Percentiles rank a stretch among this genome's conserved stretches.
Conservation (phyloP, 1,140 invertebrate genomes). For the Plectrocnemia conspersa region DNA sequence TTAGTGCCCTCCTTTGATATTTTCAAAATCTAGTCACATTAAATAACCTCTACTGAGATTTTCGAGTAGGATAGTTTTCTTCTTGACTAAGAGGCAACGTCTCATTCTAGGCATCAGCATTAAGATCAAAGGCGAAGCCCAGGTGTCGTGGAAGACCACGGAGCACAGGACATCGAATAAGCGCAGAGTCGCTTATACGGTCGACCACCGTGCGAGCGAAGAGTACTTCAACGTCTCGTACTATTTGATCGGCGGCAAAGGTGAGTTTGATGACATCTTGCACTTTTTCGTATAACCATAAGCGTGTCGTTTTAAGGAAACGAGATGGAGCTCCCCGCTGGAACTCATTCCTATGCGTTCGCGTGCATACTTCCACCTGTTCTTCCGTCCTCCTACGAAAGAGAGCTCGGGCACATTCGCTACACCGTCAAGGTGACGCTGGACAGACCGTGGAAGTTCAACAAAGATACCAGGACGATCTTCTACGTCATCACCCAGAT, state of each 20-base stretch:
- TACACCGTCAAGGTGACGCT: conserved; percentile 79
- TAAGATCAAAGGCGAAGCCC: conserved; percentile 65
- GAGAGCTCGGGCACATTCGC: conserved; percentile 71
- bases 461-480: conserved; percentile 77
- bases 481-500: conserved; percentile 80
- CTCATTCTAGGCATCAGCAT: conserved; percentile 63
- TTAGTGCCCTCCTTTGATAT: no score
- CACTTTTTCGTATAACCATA: background rate
- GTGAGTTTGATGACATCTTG: no score
- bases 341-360: conserved; percentile 70
- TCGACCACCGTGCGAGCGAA: conserved; percentile 56
- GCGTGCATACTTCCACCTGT: conserved; percentile 62
- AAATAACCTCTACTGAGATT: no score
- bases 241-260: conserved; percentile 58
- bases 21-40: no score
- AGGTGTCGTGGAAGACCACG: conserved; percentile 64
- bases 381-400: conserved; percentile 81
- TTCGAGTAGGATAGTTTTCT: no score
- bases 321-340: conserved; percentile 63
- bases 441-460: conserved; percentile 83
- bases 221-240: conserved; percentile 65
- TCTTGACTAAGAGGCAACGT: no score
- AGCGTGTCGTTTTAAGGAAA: conserved; percentile 48
- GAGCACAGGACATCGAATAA: conserved; percentile 53
- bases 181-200: conserved; percentile 52